These are phyloP conservation scores for Cosmopolites sordidus DNA, from an alignment of 2,888 invertebrate genomes.

Conservation along the genomic window DNA sequence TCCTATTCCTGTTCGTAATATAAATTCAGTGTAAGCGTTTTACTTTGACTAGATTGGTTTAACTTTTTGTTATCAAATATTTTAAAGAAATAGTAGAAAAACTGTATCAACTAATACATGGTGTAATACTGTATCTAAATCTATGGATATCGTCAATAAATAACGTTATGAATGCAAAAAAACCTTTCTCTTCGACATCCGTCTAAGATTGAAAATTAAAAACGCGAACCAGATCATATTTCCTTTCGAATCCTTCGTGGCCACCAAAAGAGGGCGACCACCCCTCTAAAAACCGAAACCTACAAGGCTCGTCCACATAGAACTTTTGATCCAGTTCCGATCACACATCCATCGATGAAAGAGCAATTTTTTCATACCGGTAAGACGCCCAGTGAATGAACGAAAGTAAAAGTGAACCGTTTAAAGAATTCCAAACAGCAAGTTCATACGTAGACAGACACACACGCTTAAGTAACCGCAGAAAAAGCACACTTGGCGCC, in stretches of 20 bases:
- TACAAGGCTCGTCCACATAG: slow-evolving; percentile 18
- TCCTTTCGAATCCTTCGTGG: slow-evolving; percentile 15
- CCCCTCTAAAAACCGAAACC: slow-evolving; percentile 19
- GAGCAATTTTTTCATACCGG: not conserved
- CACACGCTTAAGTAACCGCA: not conserved
- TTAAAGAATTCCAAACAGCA: not conserved
- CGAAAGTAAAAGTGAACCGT: slow-evolving; percentile 5
- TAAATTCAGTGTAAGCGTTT: too few species aligned
- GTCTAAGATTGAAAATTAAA: not conserved
- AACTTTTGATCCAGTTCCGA: slow-evolving; percentile 22
- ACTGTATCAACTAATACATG: too few species aligned
- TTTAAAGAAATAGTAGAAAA: too few species aligned
- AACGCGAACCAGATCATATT: not conserved
- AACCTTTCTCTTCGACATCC: slow-evolving; percentile 1
- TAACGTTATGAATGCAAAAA: not conserved
- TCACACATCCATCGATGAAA: not conserved
- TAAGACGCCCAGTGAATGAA: slow-evolving; percentile 1
- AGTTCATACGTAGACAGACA: not conserved
- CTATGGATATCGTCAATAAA: too few species aligned
- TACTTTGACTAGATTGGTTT: too few species aligned
- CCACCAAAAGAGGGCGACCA: slow-evolving; percentile 6
- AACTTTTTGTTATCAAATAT: too few species aligned
- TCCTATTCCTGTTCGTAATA: too few species aligned
- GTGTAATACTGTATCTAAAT: too few species aligned
- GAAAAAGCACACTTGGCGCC: not conserved